Conservation (phyloP, 2,797 vertebrate genomes). For the Takifugu rubripes region DNA sequence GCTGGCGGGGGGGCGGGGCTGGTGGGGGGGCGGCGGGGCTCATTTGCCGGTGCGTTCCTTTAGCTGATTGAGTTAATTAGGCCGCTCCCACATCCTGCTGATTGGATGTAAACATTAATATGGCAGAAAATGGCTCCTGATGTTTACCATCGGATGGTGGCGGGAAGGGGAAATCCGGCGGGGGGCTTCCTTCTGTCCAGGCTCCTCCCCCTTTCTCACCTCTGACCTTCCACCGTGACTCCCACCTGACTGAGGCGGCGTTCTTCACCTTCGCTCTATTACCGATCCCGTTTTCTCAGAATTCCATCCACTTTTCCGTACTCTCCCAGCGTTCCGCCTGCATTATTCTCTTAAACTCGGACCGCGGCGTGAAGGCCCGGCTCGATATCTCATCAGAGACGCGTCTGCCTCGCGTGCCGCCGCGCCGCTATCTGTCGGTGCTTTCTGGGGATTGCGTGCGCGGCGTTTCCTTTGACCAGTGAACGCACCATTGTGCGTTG, state of each 20-base stretch:
- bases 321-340: not conserved
- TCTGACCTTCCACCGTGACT: too few relatives aligned
- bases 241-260: too few relatives aligned
- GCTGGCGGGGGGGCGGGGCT: conserved; percentile 21
- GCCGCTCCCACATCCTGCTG: conserved; percentile 68
- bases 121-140: conserved; percentile 75
- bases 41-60: conserved; percentile 71
- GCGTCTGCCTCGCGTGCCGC: not conserved
- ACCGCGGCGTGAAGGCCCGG: conserved; percentile 50
- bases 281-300: too few relatives aligned
- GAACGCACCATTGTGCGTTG: conserved; percentile 40
- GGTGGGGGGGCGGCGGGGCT: conserved; percentile 46
- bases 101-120: conserved; percentile 82
- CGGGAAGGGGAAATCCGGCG: too few relatives aligned
- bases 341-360: conserved; percentile 68
- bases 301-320: too few relatives aligned
- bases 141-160: conserved; percentile 54
- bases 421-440: too few relatives aligned
- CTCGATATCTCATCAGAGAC: conserved; percentile 72
- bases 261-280: too few relatives aligned
- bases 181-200: too few relatives aligned
- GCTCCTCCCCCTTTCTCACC: too few relatives aligned
- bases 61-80: conserved; percentile 79
- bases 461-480: conserved; percentile 48
- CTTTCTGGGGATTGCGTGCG: conserved; percentile 15